These are phyloP conservation scores for Cryptotermes secundus DNA, from an alignment of 1,140 invertebrate species.

Conservation along the genomic window DNA sequence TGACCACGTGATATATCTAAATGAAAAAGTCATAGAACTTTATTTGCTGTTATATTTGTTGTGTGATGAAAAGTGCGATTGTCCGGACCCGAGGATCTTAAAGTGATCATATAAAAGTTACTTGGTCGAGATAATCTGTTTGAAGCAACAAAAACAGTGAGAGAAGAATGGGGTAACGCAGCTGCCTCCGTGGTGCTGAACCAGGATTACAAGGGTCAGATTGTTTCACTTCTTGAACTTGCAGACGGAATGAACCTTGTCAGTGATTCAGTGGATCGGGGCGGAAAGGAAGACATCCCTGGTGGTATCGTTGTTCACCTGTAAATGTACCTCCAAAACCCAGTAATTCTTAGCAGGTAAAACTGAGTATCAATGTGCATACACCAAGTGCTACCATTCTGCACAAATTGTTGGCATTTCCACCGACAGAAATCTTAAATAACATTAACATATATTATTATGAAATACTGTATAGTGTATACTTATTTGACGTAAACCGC, in stretches of 20 bases:
- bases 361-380: constrained; percentile 30
- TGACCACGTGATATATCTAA: constrained; percentile 35
- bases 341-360: constrained; percentile 33
- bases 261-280: constrained; percentile 25
- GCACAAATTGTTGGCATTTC: constrained; percentile 40
- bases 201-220: constrained; percentile 4
- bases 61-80: constrained; percentile 36
- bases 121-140: constrained; percentile 18
- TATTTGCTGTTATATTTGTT: constrained; percentile 40
- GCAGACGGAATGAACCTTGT: constrained; percentile 11
- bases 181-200: constrained; percentile 1
- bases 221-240: background rate
- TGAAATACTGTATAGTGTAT: constrained; percentile 37
- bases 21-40: constrained; percentile 37
- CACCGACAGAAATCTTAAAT: constrained; percentile 32
- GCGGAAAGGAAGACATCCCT: constrained; percentile 8
- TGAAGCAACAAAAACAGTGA: background rate
- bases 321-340: constrained; percentile 34
- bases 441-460: constrained; percentile 38
- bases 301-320: constrained; percentile 30
- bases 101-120: background rate
- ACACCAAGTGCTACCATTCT: constrained; percentile 37
- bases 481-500: constrained; percentile 32
- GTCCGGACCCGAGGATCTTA: constrained; percentile 29
- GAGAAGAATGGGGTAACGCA: background rate